A percentile compares a stretch with the other conserved stretches of the same genome.
phyloP scores from a whole-genome alignment of 2,113 vertebrate genomes.

The Scolopax mira region DNA sequence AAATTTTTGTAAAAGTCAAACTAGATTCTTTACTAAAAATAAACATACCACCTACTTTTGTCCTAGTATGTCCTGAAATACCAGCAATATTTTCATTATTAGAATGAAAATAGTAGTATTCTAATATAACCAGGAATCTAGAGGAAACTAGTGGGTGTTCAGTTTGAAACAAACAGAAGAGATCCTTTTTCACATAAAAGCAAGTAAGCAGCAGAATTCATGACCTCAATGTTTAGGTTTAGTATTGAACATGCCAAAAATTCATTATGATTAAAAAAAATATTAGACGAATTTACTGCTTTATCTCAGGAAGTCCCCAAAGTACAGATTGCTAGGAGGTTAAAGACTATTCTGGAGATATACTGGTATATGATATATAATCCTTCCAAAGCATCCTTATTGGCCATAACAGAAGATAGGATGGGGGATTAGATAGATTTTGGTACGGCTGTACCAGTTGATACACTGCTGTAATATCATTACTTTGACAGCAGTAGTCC shows the following conservation, averaged over 20 bases:
- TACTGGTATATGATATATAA: background rate
- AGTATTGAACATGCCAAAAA: background rate
- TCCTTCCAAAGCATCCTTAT: constrained; percentile 13
- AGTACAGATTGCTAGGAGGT: background rate
- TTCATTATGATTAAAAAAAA: background rate
- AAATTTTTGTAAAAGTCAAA: background rate
- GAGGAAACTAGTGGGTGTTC: background rate
- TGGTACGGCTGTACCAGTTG: constrained; percentile 26
- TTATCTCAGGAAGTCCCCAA: background rate
- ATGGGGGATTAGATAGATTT: background rate
- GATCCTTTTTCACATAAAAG: background rate
- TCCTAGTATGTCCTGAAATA: background rate
- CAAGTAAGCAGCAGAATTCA: background rate
- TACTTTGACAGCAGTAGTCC: constrained; percentile 21
- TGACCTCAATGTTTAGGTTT: background rate
- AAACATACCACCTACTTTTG: background rate
- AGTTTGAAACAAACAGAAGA: background rate
- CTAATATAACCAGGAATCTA: background rate
- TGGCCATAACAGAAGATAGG: background rate
- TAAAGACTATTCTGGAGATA: background rate
- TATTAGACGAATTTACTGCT: background rate
- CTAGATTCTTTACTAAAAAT: background rate
- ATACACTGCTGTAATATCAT: constrained; percentile 56
- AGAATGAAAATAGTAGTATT: background rate
- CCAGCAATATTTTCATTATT: background rate